These are phyloP conservation scores for Mormyrops boulengeri DNA, from an alignment of 2,797 vertebrate species.

Conservation along the genomic window DNA sequence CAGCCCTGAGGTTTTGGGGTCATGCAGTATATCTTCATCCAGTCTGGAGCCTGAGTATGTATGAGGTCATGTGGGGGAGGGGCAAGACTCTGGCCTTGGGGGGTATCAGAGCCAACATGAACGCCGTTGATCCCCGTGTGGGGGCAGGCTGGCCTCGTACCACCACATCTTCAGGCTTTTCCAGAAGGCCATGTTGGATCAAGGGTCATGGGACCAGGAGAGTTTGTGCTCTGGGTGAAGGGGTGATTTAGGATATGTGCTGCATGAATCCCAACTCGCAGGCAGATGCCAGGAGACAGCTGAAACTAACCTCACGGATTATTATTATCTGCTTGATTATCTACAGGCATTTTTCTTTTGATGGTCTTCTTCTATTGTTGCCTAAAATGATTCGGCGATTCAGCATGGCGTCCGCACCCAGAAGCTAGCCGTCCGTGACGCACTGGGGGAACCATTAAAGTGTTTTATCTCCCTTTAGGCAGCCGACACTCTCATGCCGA, in stretches of 20 bases:
- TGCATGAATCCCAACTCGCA: neutral
- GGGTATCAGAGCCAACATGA: neutral
- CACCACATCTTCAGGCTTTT: neutral
- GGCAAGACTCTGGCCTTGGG: neutral
- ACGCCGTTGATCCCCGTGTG: neutral
- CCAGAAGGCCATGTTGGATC: neutral
- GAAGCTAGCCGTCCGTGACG: neutral
- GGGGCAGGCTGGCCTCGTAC: neutral
- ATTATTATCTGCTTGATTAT: neutral
- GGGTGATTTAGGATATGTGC: neutral
- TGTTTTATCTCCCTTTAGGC: neutral
- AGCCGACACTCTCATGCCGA: too few relatives aligned
- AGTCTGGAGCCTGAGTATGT: neutral
- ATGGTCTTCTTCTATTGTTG: neutral
- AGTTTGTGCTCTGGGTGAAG: neutral
- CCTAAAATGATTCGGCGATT: neutral
- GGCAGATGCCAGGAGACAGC: neutral
- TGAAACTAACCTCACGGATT: neutral
- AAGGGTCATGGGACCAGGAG: neutral
- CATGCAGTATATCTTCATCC: neutral
- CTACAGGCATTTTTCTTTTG: neutral
- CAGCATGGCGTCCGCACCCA: neutral
- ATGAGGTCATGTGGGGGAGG: neutral
- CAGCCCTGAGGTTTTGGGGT: neutral
- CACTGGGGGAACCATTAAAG: neutral